phyloP scores from a whole-genome alignment of 64 coral and sea anemone species.

The Catalaphyllia jardinei region DNA sequence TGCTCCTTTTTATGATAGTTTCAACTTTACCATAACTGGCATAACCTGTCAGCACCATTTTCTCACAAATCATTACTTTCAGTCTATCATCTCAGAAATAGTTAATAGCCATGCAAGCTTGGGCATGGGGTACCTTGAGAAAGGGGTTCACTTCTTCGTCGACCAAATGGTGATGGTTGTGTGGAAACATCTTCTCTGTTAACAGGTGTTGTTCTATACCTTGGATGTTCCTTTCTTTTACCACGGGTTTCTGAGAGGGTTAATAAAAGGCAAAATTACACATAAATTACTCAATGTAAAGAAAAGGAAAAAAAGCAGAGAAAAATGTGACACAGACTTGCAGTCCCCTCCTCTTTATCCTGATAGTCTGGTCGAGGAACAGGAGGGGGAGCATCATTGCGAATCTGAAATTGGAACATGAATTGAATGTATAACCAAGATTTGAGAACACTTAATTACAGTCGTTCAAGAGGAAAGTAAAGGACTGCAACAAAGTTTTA shows the following conservation, averaged over 20 bases:
- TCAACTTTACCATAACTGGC: no score
- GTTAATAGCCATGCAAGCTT: not conserved
- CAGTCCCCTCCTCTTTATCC: not conserved
- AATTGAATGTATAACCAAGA: not conserved
- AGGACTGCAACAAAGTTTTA: no score
- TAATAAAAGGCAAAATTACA: no score
- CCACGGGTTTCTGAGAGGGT: not conserved
- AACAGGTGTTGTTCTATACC: conserved; percentile 4
- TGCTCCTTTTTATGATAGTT: no score
- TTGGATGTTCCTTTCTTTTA: not conserved
- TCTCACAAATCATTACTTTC: no score
- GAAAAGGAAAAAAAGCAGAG: no score
- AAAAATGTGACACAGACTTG: no score
- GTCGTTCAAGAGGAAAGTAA: no score
- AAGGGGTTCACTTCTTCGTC: not conserved
- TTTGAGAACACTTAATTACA: not conserved
- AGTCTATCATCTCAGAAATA: no score
- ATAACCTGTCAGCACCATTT: no score
- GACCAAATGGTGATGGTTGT: not conserved
- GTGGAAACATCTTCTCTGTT: not conserved
- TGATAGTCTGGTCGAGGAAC: not conserved
- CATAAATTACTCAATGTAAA: no score
- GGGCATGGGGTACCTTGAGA: not conserved
- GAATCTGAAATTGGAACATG: not conserved
- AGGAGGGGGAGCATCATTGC: not conserved